phyloP scores from a whole-genome alignment of 2,888 invertebrate genomes.

The Deilephila porcellus region DNA sequence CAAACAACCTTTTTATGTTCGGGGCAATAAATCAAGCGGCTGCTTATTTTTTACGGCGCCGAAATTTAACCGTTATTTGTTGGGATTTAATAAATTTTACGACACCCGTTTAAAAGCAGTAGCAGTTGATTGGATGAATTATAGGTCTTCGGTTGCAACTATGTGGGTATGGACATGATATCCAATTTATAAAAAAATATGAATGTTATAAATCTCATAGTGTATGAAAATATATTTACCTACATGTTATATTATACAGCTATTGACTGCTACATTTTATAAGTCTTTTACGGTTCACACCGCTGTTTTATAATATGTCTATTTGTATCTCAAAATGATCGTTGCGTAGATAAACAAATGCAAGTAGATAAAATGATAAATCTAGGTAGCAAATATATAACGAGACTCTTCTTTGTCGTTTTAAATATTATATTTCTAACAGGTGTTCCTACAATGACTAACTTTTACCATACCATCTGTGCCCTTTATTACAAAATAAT shows the following conservation, averaged over 20 bases:
- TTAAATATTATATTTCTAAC: no score
- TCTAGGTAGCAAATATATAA: no score
- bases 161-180: not conserved
- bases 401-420: no score
- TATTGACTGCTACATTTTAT: no score
- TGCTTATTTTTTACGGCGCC: slow-evolving; percentile 17
- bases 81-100: slow-evolving; percentile 24
- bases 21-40: slow-evolving; percentile 11
- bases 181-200: not conserved
- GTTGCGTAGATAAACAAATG: not conserved
- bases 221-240: not conserved
- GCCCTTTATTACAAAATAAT: no score
- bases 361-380: no score
- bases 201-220: not conserved
- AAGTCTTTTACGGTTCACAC: no score
- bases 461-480: no score
- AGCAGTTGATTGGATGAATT: slow-evolving; percentile 23
- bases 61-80: slow-evolving; percentile 9
- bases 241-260: not conserved
- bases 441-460: no score
- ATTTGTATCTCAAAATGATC: not conserved
- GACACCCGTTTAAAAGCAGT: slow-evolving; percentile 1
- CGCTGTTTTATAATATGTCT: not conserved
- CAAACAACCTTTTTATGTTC: slow-evolving; percentile 10
- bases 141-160: slow-evolving; percentile 1